Evolutionary conservation across 2,888 invertebrate species (phyloP), one percentile per base, ranked within the genome.

Genomic region (Nipponacmea schrenckii): DNA sequence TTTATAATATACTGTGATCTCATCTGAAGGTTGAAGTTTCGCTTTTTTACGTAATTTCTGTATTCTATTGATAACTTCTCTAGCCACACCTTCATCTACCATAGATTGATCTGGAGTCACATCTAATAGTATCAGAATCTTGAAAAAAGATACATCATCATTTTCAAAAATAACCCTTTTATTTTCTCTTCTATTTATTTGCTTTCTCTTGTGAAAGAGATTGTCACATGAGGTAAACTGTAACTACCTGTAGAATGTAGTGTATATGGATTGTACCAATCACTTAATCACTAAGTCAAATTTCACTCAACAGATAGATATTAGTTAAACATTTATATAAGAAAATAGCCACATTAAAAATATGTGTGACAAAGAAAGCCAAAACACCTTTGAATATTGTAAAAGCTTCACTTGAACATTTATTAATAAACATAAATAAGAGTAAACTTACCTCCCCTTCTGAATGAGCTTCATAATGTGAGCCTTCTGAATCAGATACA

Each of bases 31-130:
- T 27, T 96, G 94, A 48, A 98, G 91, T 83, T 94, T 94, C 0
- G 95, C 97, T 86, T 97, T 96, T 90, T 99, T 99, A 73, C 98
- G 91, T 15, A 99, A 91, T 89, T 97, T 98, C 88, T 99, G 99
- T 45, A 99, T 92, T 71, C 98, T 92, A 88, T 98, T 99, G 74
- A 97, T 95, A 31, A 98, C 93, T 90, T 99, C 99, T 73, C 98
- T 92, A 0, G 98, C 95, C 31, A 95, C 92, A 12, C 99, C 99
- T 91, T 99, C 98, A 85, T 97, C 95, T 76, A 95, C 91, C 93
- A 98, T 94, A 39, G 93, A 93, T 85, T 95, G 94, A 87, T 96
- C 96, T 1, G 95, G 95, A 0, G 94, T 94, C 70, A 96, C 93
- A 87, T 98, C 95, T 80, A 99, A 90, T 70, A 99, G 90, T 67